Evolutionary conservation across 2,113 vertebrate species (phyloP), one percentile per base, ranked within the genome.

Genomic region (Bubo blakistoni): DNA sequence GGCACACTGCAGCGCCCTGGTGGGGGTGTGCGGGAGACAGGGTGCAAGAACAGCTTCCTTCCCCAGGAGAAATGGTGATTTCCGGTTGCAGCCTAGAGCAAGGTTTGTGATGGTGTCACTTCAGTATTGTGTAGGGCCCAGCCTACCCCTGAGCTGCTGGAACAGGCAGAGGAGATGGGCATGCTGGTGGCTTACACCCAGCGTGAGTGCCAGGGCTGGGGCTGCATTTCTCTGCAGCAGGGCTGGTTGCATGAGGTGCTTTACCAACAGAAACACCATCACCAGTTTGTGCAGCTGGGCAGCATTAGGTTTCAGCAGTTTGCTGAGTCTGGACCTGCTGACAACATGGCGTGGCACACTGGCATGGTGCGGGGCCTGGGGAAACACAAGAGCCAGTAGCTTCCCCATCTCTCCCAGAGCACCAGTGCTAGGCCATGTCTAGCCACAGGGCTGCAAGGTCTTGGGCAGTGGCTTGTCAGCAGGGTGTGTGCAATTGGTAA

Each of bases 331-430:
- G 24, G 69, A 52, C 6, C 32, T 47, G 70, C 36, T n/a, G 21
- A 5, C 29, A 44, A 63, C 30, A 13, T 7, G 42, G 24, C 1
- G 1, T 17, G 26, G 29, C 34, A 36, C 2, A 2, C 72, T 32
- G 34, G 66, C 25, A 34, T 0, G 0, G 24, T 16, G 44, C 2
- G 4, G 47, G 54, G 21, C 22, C 21, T 2, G 1, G 3, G 26
- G 15, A 61, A 13, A 44, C 2, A 0, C 71, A 30, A 5, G 26
- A 82, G 46, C 44, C 0, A 0, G 16, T 17, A 22, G 13, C 36
- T 72, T 78, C 66, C 18, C 24, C 29, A 6, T 26, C 32, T 66
- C 12, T 40, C 21, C 36, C 11, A 7, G 38, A 38, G 11, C 7
- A 74, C n/a, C 38, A 38, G 24, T 0, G 0, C n/a, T 24, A 29